A percentile compares a stretch with the other conserved stretches of the same genome.
phyloP scores from a whole-genome alignment of 2,113 vertebrate species.

The Pachycephala philippinensis region DNA sequence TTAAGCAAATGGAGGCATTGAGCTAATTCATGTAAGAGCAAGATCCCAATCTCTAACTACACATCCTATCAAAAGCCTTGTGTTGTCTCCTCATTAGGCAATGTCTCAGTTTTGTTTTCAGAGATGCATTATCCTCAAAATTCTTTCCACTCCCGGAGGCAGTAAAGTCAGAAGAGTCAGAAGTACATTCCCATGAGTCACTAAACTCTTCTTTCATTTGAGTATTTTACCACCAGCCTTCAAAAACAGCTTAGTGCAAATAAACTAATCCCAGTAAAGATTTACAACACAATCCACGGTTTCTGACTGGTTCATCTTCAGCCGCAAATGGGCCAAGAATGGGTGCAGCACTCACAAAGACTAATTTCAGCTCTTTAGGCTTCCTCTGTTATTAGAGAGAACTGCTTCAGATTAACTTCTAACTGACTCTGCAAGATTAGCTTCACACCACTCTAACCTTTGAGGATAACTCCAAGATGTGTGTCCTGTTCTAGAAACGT shows the following conservation, averaged over 20 bases:
- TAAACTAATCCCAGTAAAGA: background rate
- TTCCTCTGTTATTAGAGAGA: background rate
- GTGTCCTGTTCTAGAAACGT: background rate
- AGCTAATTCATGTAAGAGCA: background rate
- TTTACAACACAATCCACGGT: background rate
- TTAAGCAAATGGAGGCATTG: background rate
- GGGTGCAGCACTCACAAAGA: background rate
- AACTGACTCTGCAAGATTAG: background rate
- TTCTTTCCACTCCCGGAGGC: background rate
- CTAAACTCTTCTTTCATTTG: background rate
- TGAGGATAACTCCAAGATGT: background rate
- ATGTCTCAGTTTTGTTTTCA: background rate
- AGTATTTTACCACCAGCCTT: background rate
- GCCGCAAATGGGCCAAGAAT: background rate
- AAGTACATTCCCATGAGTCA: background rate
- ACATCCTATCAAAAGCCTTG: background rate
- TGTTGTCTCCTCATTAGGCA: background rate
- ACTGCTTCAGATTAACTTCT: background rate
- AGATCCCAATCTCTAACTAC: background rate
- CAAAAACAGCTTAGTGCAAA: background rate
- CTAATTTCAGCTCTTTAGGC: background rate
- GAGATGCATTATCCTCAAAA: background rate
- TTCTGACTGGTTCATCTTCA: background rate
- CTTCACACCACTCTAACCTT: background rate
- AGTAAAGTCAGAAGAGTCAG: background rate